Evolutionary conservation across 2,888 invertebrate species (phyloP).

Genomic region (Melipona bicolor): DNA sequence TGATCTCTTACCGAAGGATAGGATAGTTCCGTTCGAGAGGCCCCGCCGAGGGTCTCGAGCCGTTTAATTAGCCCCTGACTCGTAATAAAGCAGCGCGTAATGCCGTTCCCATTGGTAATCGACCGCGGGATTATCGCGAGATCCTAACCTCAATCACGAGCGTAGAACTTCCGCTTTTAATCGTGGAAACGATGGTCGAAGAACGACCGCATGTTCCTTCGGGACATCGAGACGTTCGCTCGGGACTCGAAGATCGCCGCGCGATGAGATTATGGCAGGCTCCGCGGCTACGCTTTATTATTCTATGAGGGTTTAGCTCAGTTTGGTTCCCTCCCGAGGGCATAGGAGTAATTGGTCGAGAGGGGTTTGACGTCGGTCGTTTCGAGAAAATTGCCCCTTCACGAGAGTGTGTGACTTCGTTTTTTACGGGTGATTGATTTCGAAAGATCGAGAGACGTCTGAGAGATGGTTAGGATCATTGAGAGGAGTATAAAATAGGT

Average conservation of each 20-base stretch:
- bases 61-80: constrained; percentile 61
- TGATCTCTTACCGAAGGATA: no score
- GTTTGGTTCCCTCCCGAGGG: no score
- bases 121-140: constrained; percentile 30
- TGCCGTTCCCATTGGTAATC: constrained; percentile 54
- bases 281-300: no score
- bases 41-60: constrained; percentile 39
- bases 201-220: neutral
- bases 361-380: no score
- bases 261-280: neutral
- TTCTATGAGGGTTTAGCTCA: no score
- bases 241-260: neutral
- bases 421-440: no score
- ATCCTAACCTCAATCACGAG: neutral
- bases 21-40: constrained; percentile 29
- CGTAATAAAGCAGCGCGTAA: constrained; percentile 57
- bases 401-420: no score
- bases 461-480: no score
- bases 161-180: neutral
- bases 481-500: no score
- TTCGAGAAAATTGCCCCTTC: no score
- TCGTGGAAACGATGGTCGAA: neutral
- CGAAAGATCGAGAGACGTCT: no score
- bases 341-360: no score
- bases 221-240: neutral